Evolutionary conservation across 2,113 vertebrate species (phyloP).

Genomic region (Archocentrus centrarchus): DNA sequence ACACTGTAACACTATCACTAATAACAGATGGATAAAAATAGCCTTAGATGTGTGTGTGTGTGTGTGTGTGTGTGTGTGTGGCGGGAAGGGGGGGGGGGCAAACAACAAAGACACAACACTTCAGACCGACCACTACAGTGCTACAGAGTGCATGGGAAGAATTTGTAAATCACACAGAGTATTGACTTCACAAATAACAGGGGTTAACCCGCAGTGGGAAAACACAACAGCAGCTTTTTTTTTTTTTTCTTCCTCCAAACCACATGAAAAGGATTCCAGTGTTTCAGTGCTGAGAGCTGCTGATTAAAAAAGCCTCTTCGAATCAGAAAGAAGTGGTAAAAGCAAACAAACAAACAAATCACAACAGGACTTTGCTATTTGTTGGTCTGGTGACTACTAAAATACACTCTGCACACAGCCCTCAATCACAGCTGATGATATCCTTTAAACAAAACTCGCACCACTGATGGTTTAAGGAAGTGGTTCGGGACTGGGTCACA

Average conservation of each 20-base stretch:
- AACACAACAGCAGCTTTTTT: constrained; percentile 45
- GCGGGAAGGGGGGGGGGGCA: not conserved
- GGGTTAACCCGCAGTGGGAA: constrained; percentile 53
- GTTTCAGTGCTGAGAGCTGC: constrained; percentile 29
- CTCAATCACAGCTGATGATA: constrained; percentile 37
- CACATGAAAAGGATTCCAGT: constrained; percentile 66
- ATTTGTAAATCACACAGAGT: constrained; percentile 41
- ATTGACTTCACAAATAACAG: constrained; percentile 54
- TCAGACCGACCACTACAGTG: constrained; percentile 47
- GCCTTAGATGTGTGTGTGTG: not conserved
- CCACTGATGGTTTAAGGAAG: constrained; percentile 19
- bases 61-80: not conserved
- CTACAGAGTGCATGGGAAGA: constrained; percentile 47
- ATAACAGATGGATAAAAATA: constrained; percentile 18
- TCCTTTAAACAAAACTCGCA: constrained; percentile 35
- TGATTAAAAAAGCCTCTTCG: constrained; percentile 61
- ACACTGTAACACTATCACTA: not conserved
- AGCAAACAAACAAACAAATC: fast-evolving
- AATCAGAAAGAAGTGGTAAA: not conserved
- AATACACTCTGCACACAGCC: not conserved
- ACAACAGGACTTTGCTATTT: not conserved
- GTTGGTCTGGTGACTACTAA: constrained; percentile 38
- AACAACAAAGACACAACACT: constrained; percentile 31
- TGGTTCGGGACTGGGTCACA: not conserved
- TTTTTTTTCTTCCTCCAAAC: constrained; percentile 31